Evolutionary conservation across 2,113 vertebrate species (phyloP), one percentile per base, ranked within the genome.

Genomic region (Pipa parva): DNA sequence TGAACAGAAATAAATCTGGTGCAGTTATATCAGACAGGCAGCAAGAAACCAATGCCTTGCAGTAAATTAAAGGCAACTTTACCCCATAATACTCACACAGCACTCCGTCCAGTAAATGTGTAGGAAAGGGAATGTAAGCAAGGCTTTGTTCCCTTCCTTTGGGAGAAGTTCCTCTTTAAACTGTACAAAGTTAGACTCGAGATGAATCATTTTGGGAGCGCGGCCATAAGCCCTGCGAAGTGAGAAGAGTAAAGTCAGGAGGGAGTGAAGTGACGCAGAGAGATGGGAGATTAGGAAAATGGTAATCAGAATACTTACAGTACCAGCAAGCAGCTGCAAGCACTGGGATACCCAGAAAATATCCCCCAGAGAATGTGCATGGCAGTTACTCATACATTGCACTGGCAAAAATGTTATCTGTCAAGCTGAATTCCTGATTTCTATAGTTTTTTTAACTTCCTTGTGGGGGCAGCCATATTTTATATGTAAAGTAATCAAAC

Each of bases 91-190:
- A 95, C 96, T 96, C 71, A 99, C 97, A 67, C 94, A 99, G 84
- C 97, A 99, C 75, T 99, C 97, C 2, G 97, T 97, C 97, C 97
- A 99, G 78, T 95, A 99, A 74, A 99, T 90, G 75, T 99, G 96
- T 33, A 99, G 93, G 73, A 99, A 99, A 12, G 97, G 97, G 81
- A 99, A 99, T 10, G 97, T 99, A 61, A 99, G 87, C 45, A 99
- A 91, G 2, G 97, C 96, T 73, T 94, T 96, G 88, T 97, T 97
- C 21, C 95, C 95, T 36, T 99, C 96, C 81, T 94, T 99, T 25
- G 97, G 96, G 64, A 99, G 86, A 15, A 99, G 87, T 42, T 99
- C 96, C 80, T 99, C 97, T 82, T 99, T 99, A 80, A 97, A 99
- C 72, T 96, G 95, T 69, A 99, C 94, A 71, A 99, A 99, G 80